These are phyloP conservation scores for Eulemur coronatus DNA, from an alignment of 2,797 vertebrate species.

Conservation along the genomic window DNA sequence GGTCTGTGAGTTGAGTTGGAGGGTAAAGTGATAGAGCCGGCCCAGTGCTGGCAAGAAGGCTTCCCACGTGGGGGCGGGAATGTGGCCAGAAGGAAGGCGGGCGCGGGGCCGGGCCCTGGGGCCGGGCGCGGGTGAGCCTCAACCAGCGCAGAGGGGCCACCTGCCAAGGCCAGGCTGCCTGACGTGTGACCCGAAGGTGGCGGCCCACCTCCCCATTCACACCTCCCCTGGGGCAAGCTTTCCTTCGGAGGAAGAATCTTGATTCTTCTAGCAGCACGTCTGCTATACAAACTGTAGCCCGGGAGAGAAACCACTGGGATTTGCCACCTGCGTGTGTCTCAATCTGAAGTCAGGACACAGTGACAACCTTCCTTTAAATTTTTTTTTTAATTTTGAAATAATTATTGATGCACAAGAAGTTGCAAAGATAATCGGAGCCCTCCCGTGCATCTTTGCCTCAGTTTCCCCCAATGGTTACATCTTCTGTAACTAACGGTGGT, in stretches of 20 bases:
- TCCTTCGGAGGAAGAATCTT: neutral
- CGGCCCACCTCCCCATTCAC: neutral
- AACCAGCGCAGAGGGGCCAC: neutral
- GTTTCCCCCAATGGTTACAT: neutral
- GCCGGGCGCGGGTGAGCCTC: neutral
- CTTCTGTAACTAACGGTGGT: neutral
- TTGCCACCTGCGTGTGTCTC: neutral
- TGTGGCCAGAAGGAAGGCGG: neutral
- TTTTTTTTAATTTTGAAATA: neutral
- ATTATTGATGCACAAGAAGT: neutral
- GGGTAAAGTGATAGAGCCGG: neutral
- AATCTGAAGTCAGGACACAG: neutral
- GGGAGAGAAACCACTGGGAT: neutral
- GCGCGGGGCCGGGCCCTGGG: fast-evolving
- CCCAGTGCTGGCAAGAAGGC: neutral
- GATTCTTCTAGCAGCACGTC: neutral
- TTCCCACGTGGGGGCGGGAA: neutral
- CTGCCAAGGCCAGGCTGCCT: neutral
- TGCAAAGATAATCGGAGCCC: neutral
- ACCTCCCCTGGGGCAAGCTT: neutral
- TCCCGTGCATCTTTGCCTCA: neutral
- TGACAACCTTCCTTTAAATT: neutral
- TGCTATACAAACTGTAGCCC: neutral
- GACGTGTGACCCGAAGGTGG: too few species aligned
- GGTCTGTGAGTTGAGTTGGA: neutral